Percentiles rank a stretch among this genome's conserved stretches.
phyloP scores from a whole-genome alignment of 2,888 invertebrate genomes.

The Metopia argyrocephala region DNA sequence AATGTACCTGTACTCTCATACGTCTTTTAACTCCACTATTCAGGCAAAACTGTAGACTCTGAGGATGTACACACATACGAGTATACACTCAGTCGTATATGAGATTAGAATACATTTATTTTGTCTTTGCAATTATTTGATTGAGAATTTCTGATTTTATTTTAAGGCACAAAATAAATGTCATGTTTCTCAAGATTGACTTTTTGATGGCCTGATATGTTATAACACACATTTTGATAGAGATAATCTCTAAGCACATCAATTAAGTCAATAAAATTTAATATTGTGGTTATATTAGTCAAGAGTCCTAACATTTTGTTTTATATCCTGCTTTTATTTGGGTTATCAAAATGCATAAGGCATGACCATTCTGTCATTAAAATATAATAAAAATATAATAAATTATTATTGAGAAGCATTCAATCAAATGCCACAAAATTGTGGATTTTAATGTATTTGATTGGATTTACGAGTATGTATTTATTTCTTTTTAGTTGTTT shows the following conservation, averaged over 20 bases:
- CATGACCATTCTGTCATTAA: too few species aligned
- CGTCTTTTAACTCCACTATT: too few species aligned
- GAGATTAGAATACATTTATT: too few species aligned
- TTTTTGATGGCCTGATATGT: constrained; percentile 56
- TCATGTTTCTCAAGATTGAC: constrained; percentile 52
- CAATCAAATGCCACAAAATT: neutral
- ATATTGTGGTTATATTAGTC: neutral
- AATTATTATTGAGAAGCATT: neutral
- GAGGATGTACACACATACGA: too few species aligned
- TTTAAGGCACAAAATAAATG: constrained; percentile 54
- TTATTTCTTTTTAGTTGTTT: too few species aligned
- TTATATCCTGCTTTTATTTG: too few species aligned
- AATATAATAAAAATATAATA: neutral
- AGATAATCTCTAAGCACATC: neutral
- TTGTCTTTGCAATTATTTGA: neutral
- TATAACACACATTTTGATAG: neutral
- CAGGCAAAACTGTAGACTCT: too few species aligned
- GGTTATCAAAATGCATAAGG: too few species aligned
- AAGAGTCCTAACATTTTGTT: too few species aligned
- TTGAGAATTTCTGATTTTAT: constrained; percentile 44
- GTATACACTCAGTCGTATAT: too few species aligned
- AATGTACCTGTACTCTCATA: too few species aligned
- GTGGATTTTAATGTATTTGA: neutral
- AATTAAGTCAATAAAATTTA: neutral
- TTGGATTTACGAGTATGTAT: too few species aligned